Evolutionary conservation across 1,140 invertebrate species (phyloP).

Genomic region (Pantala flavescens): DNA sequence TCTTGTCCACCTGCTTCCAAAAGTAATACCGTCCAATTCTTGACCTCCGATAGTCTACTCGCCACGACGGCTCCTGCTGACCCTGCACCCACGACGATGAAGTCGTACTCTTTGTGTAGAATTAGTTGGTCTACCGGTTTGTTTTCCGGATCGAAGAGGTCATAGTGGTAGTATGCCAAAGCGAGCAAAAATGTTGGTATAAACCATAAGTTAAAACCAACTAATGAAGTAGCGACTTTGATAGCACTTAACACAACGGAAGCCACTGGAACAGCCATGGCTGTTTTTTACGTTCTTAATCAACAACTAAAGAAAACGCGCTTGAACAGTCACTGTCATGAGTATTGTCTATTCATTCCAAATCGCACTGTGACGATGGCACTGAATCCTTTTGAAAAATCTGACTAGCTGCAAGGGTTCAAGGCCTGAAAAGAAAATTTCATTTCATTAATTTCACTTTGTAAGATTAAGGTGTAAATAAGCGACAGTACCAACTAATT

Average conservation of each 20-base stretch:
- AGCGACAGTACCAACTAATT: too few relatives aligned
- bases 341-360: too few relatives aligned
- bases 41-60: constrained; percentile 67
- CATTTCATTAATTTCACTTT: too few relatives aligned
- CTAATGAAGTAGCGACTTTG: constrained; percentile 53
- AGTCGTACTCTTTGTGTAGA: constrained; percentile 61
- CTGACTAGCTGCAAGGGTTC: too few relatives aligned
- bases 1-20: constrained; percentile 83
- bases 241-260: constrained; percentile 46
- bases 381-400: too few relatives aligned
- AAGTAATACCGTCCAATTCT: constrained; percentile 66
- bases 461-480: too few relatives aligned
- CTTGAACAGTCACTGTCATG: too few relatives aligned
- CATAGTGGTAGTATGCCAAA: constrained; percentile 75
- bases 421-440: too few relatives aligned
- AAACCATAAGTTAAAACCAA: constrained; percentile 53
- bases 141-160: constrained; percentile 74
- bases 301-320: too few relatives aligned
- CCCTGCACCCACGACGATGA: constrained; percentile 69
- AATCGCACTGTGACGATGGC: too few relatives aligned
- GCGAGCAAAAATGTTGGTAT: constrained; percentile 65
- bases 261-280: constrained; percentile 24
- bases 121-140: constrained; percentile 51
- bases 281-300: neutral
- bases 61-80: constrained; percentile 80